Evolutionary conservation across 1,140 invertebrate species (phyloP), one percentile per base, ranked within the genome.

Genomic region (Dendroctonus ponderosae): DNA sequence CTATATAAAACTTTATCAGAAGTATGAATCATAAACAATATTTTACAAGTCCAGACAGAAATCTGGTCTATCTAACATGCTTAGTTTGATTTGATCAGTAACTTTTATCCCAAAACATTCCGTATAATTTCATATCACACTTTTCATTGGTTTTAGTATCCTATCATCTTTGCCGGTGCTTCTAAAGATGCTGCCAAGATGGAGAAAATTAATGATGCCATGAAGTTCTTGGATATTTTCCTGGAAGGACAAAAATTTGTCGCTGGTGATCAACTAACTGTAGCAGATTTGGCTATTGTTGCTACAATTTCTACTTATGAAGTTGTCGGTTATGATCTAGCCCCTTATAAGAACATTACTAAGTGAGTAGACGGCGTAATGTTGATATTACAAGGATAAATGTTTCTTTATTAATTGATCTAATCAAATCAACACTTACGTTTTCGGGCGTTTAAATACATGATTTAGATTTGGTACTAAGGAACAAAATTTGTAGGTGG

Each of bases 221-320:
- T 91, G 46, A 80, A 82, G 12, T 85, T 87, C 67, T 77, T 91
- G n/a, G 84, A 92, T 64, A 83, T 76, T 3, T 89, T 90, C 78
- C 78, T 92, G 37, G 85, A 87, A 52, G 84, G 82, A 0, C 79
- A 85, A 68, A 81, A 83, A 49, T 91, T 85, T 75, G 85, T 80
- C 3, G 88, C 88, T 7, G 89, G 89, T 8, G 80, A 86, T 62
- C 82, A 81, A 14, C 77, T 92, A 9, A 92, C 91, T 15, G 76
- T 93, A 7, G 91, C 91, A 6, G 91, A 91, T 74, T 79, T 90
- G 11, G 73, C 83, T 12, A 69, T 90, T 41, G 76, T 86, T 7
- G 81, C 85, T 7, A 80, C 81, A 2, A 80, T 91, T 9, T 85
- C 88, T 37, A 89, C 86, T 54, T 82, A 83, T 66, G 85, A 92